Base-by-base conservation (phyloP, 2,888 invertebrate genomes). In the Argyresthia albistria region DNA sequence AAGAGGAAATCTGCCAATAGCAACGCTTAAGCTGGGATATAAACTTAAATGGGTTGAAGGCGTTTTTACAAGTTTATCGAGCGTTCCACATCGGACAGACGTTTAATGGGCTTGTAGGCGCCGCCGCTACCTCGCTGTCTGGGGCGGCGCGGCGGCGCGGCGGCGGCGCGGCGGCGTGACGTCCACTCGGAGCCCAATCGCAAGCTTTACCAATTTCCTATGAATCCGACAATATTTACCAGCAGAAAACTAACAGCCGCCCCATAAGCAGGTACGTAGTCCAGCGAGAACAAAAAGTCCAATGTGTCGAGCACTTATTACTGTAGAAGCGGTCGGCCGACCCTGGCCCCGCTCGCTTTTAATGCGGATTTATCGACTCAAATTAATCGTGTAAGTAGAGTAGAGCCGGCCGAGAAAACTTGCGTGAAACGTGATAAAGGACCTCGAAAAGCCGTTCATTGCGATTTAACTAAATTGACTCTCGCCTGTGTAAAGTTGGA, bases 61-160 rank as follows among this genome's bases (percentile, higher is more conserved):
- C 81, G 81, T 83, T 86, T 86, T 84, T 83, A 84, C 79, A 84
- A 86, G 86, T 86, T 86, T 86, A 86, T 86, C 83, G 86, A 86
- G 86, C 87, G 86, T 82, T 83, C 81, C 65, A 81, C 78, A 82
- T 80, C 78, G 77, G 73, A 73, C 75, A 80, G 84, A 80, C 83
- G 73, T 73, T 72, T 84, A 84, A 84, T 84, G 83, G 83, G 73
- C 74, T 74, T 67, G 68, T 69, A 80, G 86, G 84, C 84, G 83
- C 83, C 84, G 83, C 83, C 80, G 80, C 80, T 81, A 84, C 77
- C 81, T 70, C 81, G 70, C 81, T 78, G 80, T 80, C 81, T 82
- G 70, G 76, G 25, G 25, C 25, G 6, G 59, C 66, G 69, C 69
- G 69, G 65, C 36, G 36, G 8, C 36, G 39, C 9, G 46, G 25